These are phyloP conservation scores for Apodemia duryi DNA, from an alignment of 2,888 invertebrate genomes.

Conservation along the genomic window DNA sequence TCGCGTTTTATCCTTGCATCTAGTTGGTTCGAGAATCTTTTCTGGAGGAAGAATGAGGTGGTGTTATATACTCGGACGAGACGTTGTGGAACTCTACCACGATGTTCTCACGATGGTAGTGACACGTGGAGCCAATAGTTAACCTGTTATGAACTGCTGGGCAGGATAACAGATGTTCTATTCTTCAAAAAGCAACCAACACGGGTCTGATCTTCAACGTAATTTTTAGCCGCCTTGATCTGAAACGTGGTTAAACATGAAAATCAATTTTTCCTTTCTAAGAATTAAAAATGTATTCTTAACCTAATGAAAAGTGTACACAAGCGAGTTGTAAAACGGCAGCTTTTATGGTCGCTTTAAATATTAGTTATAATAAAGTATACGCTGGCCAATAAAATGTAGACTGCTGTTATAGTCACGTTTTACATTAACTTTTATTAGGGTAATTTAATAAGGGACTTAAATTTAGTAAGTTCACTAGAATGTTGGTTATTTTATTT, in stretches of 20 bases:
- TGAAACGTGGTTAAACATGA: background rate
- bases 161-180: too few species aligned
- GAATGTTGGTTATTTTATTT: background rate
- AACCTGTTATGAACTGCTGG: too few species aligned
- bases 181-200: too few species aligned
- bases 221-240: too few species aligned
- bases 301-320: conserved; percentile 9
- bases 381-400: conserved; percentile 5
- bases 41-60: too few species aligned
- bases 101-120: too few species aligned
- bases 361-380: conserved; percentile 13
- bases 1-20: too few species aligned
- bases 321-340: conserved; percentile 7
- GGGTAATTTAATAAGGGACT: background rate
- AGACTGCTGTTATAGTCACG: conserved; percentile 2
- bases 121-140: too few species aligned
- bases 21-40: too few species aligned
- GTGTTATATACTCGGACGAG: too few species aligned
- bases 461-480: background rate
- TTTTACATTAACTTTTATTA: conserved; percentile 7
- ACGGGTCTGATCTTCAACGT: too few species aligned
- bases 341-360: conserved; percentile 2
- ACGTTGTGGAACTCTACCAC: too few species aligned
- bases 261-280: background rate
- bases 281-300: background rate